Percentiles rank a stretch among this genome's conserved stretches.
phyloP scores from a whole-genome alignment of 1,140 invertebrate species.

The Proales similis region DNA sequence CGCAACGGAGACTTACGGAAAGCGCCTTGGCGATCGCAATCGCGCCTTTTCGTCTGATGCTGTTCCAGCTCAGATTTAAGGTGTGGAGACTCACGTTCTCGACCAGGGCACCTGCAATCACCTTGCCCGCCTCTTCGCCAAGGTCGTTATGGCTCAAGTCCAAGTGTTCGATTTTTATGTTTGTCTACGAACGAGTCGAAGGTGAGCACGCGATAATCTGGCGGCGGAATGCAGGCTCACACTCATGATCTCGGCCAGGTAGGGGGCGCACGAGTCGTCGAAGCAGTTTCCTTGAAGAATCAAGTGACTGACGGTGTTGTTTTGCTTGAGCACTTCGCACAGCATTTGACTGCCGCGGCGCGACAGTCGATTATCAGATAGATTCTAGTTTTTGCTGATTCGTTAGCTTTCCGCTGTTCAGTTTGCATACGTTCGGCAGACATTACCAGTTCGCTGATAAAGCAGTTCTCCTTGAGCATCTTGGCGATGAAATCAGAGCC shows the following conservation, averaged over 20 bases:
- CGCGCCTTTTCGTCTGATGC: slow-evolving; percentile 48
- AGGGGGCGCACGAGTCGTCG: slow-evolving; percentile 7
- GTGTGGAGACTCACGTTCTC: slow-evolving; percentile 49
- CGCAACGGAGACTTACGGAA: slow-evolving; percentile 42
- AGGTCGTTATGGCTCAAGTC: slow-evolving; percentile 36
- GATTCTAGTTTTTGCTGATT: too few relatives aligned
- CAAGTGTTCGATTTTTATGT: slow-evolving; percentile 31
- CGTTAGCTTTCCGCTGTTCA: too few relatives aligned
- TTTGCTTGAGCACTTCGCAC: slow-evolving; percentile 12
- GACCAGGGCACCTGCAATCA: slow-evolving; percentile 44
- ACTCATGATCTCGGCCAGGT: slow-evolving; percentile 32
- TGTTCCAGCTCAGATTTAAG: slow-evolving; percentile 52
- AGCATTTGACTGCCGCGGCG: slow-evolving; percentile 7
- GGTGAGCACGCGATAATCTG: not conserved
- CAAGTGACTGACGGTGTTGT: slow-evolving; percentile 28
- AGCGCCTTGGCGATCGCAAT: slow-evolving; percentile 48
- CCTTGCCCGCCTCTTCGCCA: slow-evolving; percentile 27
- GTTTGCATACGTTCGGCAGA: not conserved
- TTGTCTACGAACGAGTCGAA: not conserved
- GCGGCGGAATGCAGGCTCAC: not conserved
- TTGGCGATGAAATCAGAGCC: slow-evolving; percentile 42
- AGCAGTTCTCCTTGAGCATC: slow-evolving; percentile 43
- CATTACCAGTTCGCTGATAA: slow-evolving; percentile 44
- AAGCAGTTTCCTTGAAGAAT: slow-evolving; percentile 14
- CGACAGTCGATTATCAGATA: slow-evolving; percentile 31